Evolutionary conservation across 2,113 vertebrate genomes (phyloP).

Genomic region (Urocolius indicus): DNA sequence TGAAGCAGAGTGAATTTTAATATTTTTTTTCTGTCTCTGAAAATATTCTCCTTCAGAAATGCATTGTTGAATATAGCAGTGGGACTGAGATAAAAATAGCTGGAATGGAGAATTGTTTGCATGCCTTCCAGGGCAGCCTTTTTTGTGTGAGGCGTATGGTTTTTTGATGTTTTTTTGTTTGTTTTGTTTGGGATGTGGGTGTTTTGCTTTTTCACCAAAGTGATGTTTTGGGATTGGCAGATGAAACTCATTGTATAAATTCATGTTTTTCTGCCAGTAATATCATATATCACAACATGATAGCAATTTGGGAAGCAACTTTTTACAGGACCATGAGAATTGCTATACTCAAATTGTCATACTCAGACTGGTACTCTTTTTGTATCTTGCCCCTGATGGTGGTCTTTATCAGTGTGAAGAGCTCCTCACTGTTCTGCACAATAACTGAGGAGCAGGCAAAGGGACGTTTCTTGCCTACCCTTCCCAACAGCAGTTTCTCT

Average conservation of each 20-base stretch:
- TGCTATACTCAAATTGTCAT: background rate
- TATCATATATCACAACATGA: background rate
- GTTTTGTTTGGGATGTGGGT: background rate
- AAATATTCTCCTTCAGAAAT: slow-evolving; percentile 27
- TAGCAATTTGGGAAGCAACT: background rate
- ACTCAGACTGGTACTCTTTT: background rate
- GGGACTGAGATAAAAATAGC: background rate
- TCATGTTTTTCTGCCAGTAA: slow-evolving; percentile 19
- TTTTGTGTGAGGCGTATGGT: background rate
- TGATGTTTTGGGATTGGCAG: background rate
- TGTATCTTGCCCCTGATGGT: background rate
- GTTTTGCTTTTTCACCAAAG: background rate
- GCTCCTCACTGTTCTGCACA: background rate
- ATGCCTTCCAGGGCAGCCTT: background rate
- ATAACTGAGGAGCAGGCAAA: background rate
- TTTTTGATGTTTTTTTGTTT: background rate
- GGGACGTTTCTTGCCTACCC: background rate
- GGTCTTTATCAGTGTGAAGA: background rate
- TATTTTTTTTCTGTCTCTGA: background rate
- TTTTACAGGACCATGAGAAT: background rate
- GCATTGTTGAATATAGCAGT: background rate
- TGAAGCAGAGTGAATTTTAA: background rate
- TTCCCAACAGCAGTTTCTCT: background rate
- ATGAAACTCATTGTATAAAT: background rate
- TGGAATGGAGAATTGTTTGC: background rate